Evolutionary conservation across 1,140 invertebrate species (phyloP).

Genomic region (Orchesella cincta): DNA sequence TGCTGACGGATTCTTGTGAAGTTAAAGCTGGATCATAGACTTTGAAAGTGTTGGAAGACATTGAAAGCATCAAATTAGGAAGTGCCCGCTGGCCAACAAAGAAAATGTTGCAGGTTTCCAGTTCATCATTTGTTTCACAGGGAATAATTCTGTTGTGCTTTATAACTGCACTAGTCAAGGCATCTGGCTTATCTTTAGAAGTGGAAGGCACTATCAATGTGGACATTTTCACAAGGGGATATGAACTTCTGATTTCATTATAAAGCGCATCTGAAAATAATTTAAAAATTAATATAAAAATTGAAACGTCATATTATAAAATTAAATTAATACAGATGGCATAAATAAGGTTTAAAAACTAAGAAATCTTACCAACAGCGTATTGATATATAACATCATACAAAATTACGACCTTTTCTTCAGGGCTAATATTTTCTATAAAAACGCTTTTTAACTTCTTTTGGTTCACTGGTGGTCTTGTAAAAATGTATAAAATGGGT

Average conservation of each 20-base stretch:
- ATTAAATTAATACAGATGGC: conserved; percentile 31
- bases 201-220: background rate
- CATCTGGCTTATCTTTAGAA: background rate
- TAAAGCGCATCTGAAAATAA: conserved; percentile 30
- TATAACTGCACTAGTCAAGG: conserved; percentile 24
- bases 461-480: conserved; percentile 52
- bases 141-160: conserved; percentile 47
- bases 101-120: conserved; percentile 60
- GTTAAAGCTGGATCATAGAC: conserved; percentile 55
- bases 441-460: conserved; percentile 39
- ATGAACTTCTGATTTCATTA: conserved; percentile 3
- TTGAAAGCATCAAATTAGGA: conserved; percentile 60
- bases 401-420: conserved; percentile 64
- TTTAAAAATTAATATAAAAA: conserved; percentile 39
- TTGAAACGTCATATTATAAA: conserved; percentile 50
- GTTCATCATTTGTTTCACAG: conserved; percentile 46
- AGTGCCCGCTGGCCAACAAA: conserved; percentile 63
- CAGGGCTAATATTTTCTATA: conserved; percentile 26
- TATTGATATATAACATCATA: conserved; percentile 70
- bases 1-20: conserved; percentile 51
- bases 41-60: conserved; percentile 57
- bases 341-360: too few relatives aligned
- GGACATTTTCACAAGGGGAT: background rate
- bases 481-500: conserved; percentile 69
- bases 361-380: conserved; percentile 27